A percentile compares a stretch with the other conserved stretches of the same genome.
Evolutionary conservation across 2,797 vertebrate genomes (phyloP).

Genomic region (Sardinella longiceps): DNA sequence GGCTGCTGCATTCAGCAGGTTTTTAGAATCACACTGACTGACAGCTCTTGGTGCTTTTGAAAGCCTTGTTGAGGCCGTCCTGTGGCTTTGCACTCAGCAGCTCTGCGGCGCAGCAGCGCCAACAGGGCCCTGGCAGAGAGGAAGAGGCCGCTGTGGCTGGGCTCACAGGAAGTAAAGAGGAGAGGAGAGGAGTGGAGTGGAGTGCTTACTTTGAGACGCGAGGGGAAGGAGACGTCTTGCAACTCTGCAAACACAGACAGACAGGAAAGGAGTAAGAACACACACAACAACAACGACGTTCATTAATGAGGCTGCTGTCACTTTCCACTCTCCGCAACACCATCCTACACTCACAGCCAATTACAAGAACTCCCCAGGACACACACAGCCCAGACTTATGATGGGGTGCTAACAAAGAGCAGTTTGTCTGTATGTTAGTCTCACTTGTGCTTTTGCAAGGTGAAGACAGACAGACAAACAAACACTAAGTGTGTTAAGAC

Average conservation of each 20-base stretch:
- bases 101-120: not conserved
- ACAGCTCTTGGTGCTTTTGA: not conserved
- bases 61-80: not conserved
- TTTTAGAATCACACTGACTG: not conserved
- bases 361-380: slow-evolving; percentile 3
- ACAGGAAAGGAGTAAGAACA: not conserved
- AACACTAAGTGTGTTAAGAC: not conserved
- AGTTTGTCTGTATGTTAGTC: not conserved
- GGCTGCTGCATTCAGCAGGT: not conserved
- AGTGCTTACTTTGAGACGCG: slow-evolving; percentile 79
- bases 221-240: slow-evolving; percentile 77
- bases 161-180: not conserved
- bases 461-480: not conserved
- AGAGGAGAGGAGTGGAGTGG: not conserved
- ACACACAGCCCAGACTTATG: not conserved
- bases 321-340: not conserved
- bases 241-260: slow-evolving; percentile 69
- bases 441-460: not conserved
- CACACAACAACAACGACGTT: not conserved
- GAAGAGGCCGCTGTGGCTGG: not conserved
- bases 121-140: not conserved
- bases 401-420: not conserved
- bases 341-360: not conserved
- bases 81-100: not conserved
- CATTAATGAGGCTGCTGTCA: slow-evolving; percentile 19